Evolutionary conservation across 2,888 invertebrate species (phyloP), one percentile per base, ranked within the genome.

Genomic region (Harpalus rufipes): DNA sequence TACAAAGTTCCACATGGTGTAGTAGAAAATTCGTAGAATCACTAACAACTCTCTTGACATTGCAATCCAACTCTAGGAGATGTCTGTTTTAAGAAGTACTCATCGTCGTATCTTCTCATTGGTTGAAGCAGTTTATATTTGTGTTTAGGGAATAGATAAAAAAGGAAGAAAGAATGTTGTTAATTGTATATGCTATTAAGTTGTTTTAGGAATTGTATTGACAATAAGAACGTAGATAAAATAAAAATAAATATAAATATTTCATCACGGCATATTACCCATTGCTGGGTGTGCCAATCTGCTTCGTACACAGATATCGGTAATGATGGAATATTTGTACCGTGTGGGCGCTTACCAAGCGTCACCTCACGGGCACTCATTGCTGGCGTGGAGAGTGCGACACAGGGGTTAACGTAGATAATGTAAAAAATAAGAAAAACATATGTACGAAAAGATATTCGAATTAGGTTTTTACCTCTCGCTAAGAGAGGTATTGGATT

Each of bases 351-450:
- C n/a, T n/a, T n/a, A n/a, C n/a, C n/a, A n/a, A n/a, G n/a, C n/a
- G n/a, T n/a, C n/a, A n/a, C n/a, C n/a, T n/a, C n/a, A n/a, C n/a
- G n/a, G n/a, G n/a, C n/a, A n/a, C n/a, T n/a, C n/a, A n/a, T n/a
- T n/a, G n/a, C n/a, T n/a, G n/a, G n/a, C n/a, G n/a, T n/a, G n/a
- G n/a, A n/a, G n/a, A n/a, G n/a, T n/a, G n/a, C n/a, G n/a, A n/a
- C n/a, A n/a, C n/a, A n/a, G n/a, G n/a, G n/a, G n/a, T n/a, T n/a
- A n/a, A n/a, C n/a, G n/a, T n/a, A n/a, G n/a, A n/a, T n/a, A n/a
- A n/a, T 25, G 32, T 5, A 12, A 65, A 16, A 65, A 65, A 65
- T 18, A 65, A 59, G 59, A 10, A 65, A 65, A 65, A n/a, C 16
- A 65, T 16, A 65, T 16, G 12, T 65, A 5, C 61, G 61, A 21